These are phyloP conservation scores for Vanessa atalanta DNA, from an alignment of 1,140 invertebrate species.

Conservation along the genomic window DNA sequence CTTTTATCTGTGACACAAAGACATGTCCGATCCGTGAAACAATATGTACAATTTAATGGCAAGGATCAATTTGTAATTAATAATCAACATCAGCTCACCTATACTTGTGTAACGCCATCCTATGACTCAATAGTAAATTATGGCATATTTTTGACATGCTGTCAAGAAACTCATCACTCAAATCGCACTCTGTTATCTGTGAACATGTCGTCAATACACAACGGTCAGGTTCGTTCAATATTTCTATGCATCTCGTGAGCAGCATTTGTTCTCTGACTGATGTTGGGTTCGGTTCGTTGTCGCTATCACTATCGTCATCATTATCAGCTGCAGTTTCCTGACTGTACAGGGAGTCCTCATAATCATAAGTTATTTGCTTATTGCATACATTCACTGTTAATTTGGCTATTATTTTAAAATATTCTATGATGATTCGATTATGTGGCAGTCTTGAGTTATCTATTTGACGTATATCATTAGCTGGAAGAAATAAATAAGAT, in stretches of 20 bases:
- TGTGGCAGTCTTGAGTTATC: conserved; percentile 66
- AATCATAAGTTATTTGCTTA: conserved; percentile 71
- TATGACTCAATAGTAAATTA: conserved; percentile 88
- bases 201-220: conserved; percentile 83
- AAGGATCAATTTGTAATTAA: neutral
- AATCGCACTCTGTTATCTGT: conserved; percentile 82
- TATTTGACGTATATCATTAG: conserved; percentile 53
- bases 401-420: conserved; percentile 72
- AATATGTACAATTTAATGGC: no score
- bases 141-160: conserved; percentile 89
- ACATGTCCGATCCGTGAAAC: no score
- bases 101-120: conserved; percentile 88
- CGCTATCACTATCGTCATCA: conserved; percentile 78
- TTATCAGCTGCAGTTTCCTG: conserved; percentile 76
- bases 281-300: conserved; percentile 69
- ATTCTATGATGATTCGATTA: conserved; percentile 65
- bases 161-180: conserved; percentile 82
- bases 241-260: conserved; percentile 67
- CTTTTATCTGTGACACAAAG: neutral
- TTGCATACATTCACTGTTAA: conserved; percentile 76
- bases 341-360: conserved; percentile 72
- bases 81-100: conserved; percentile 65
- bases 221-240: conserved; percentile 85
- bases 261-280: conserved; percentile 67
- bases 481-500: conserved; percentile 52